phyloP scores from a whole-genome alignment of 2,888 invertebrate genomes.

The Drymonia ruficornis region DNA sequence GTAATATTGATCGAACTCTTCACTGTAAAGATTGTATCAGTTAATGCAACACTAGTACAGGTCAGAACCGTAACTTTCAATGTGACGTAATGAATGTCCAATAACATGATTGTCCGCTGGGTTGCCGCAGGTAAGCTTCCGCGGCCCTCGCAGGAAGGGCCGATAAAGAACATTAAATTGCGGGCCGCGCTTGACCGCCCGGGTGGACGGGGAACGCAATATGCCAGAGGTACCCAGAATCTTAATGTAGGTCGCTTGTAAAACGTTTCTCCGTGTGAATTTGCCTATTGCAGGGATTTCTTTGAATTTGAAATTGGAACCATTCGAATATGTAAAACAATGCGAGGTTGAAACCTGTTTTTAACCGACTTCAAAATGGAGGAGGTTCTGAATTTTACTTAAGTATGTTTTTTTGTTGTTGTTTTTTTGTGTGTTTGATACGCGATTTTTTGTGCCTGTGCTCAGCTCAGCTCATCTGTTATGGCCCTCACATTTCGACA shows the following conservation, averaged over 20 bases:
- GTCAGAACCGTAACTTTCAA: slow-evolving; percentile 3
- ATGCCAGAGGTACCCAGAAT: not conserved
- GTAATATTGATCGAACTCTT: too few species aligned
- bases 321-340: not conserved
- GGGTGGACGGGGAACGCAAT: slow-evolving; percentile 1
- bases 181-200: slow-evolving; percentile 7
- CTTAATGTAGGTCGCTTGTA: slow-evolving; percentile 1
- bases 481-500: too few species aligned
- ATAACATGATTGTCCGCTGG: not conserved
- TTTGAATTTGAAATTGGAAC: not conserved
- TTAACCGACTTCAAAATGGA: not conserved
- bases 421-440: too few species aligned
- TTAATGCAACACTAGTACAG: slow-evolving; percentile 2
- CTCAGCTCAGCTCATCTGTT: too few species aligned
- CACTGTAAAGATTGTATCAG: too few species aligned
- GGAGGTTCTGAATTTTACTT: not conserved
- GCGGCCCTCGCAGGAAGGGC: not conserved
- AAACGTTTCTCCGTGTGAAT: slow-evolving; percentile 2
- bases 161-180: slow-evolving; percentile 3
- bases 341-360: too few species aligned
- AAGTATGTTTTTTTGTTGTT: too few species aligned
- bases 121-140: slow-evolving; percentile 3
- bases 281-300: not conserved
- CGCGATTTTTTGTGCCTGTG: too few species aligned
- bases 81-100: slow-evolving; percentile 5